Percentiles rank a stretch among this genome's conserved stretches.
phyloP scores from a whole-genome alignment of 1,140 invertebrate genomes.

The Ladona fulva region DNA sequence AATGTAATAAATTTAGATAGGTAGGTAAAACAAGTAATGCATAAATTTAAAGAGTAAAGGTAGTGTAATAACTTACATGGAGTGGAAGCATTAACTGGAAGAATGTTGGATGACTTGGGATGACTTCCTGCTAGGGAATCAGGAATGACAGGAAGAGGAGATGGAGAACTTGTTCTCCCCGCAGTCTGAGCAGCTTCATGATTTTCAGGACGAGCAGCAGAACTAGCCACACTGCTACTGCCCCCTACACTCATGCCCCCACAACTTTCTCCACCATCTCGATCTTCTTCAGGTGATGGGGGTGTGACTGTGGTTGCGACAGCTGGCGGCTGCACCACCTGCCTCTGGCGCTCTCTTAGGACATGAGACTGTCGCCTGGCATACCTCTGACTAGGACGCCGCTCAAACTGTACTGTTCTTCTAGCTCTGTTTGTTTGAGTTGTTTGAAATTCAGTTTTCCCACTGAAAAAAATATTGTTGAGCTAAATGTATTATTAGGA shows the following conservation, averaged over 20 bases:
- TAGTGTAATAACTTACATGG: not conserved
- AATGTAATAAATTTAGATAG: too few relatives aligned
- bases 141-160: not conserved
- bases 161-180: not conserved
- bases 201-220: conserved; percentile 13
- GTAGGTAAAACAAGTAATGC: too few relatives aligned
- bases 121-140: not conserved
- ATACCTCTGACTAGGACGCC: conserved; percentile 92
- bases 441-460: conserved; percentile 92
- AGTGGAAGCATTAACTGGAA: not conserved
- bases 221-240: conserved; percentile 18
- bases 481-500: too few relatives aligned
- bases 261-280: not conserved
- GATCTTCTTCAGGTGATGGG: conserved; percentile 15
- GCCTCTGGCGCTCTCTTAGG: conserved; percentile 60
- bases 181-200: not conserved
- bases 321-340: conserved; percentile 35
- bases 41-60: too few relatives aligned
- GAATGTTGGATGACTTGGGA: not conserved
- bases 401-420: conserved; percentile 87
- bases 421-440: conserved; percentile 79
- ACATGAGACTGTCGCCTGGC: conserved; percentile 81
- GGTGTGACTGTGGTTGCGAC: conserved; percentile 22
- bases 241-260: not conserved
- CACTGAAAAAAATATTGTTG: conserved; percentile 35